These are phyloP conservation scores for Monoplex corrugatus DNA, from an alignment of 2,888 invertebrate genomes.

Conservation along the genomic window DNA sequence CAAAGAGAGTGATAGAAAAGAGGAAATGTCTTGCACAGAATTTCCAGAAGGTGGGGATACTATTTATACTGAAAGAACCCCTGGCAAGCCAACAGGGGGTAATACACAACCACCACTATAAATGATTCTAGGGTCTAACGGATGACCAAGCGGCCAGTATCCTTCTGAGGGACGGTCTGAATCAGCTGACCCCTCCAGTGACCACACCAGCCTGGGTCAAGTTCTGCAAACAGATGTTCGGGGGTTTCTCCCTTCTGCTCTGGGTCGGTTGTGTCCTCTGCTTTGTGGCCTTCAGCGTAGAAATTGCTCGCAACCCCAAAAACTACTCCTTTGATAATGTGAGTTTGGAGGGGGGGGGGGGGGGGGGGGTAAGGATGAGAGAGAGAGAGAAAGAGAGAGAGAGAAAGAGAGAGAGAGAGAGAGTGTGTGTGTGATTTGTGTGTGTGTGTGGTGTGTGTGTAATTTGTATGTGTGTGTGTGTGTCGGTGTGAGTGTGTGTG, in stretches of 20 bases:
- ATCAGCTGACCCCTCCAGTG: slow-evolving; percentile 78
- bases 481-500: not conserved
- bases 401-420: too few species aligned
- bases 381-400: too few species aligned
- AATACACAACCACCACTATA: too few species aligned
- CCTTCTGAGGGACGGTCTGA: slow-evolving; percentile 79
- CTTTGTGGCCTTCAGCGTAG: slow-evolving; percentile 92
- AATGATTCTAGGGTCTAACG: slow-evolving; percentile 69
- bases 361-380: too few species aligned
- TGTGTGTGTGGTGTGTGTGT: too few species aligned
- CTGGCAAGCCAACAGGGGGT: not conserved
- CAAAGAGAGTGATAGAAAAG: too few species aligned
- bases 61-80: not conserved
- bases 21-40: too few species aligned
- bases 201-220: slow-evolving; percentile 80
- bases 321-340: slow-evolving; percentile 9
- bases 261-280: slow-evolving; percentile 86
- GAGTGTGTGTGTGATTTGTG: too few species aligned
- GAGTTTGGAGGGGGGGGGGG: not conserved
- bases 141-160: slow-evolving; percentile 69
- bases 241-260: slow-evolving; percentile 78
- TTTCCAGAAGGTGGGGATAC: too few species aligned
- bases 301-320: slow-evolving; percentile 53
- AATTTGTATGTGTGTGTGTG: not conserved
- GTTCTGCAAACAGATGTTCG: slow-evolving; percentile 79